These are phyloP conservation scores for Macrocentrus cingulum DNA, from an alignment of 1,140 invertebrate genomes.

Conservation along the genomic window DNA sequence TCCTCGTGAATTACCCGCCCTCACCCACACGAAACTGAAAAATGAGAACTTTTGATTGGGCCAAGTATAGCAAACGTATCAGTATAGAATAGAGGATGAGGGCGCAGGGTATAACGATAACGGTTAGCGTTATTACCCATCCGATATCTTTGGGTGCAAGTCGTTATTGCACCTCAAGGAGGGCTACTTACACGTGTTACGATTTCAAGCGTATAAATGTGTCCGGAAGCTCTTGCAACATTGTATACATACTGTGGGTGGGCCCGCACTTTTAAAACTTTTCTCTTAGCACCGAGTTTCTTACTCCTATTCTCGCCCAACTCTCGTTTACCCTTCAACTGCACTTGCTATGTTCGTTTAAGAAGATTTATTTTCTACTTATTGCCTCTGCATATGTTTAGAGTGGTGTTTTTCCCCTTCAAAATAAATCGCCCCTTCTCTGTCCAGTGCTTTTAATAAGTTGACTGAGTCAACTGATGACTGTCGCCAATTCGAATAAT, in stretches of 20 bases:
- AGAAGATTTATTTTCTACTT: background rate
- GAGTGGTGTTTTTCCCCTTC: background rate
- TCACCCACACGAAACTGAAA: background rate
- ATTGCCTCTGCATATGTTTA: background rate
- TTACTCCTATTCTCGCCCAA: too few species aligned
- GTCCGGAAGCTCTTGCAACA: background rate
- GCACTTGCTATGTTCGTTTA: too few species aligned
- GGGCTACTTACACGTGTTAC: slow-evolving; percentile 8
- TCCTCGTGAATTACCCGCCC: too few species aligned
- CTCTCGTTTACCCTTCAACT: too few species aligned
- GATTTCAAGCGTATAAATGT: slow-evolving; percentile 14
- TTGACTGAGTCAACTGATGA: too few species aligned
- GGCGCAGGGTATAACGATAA: slow-evolving; percentile 37
- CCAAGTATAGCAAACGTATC: too few species aligned
- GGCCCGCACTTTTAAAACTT: background rate
- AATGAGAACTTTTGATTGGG: slow-evolving; percentile 34
- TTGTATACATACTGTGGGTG: background rate
- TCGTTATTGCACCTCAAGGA: slow-evolving; percentile 33
- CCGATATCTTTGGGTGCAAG: slow-evolving; percentile 28
- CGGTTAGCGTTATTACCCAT: slow-evolving; percentile 41
- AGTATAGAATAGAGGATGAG: too few species aligned
- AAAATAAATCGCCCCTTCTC: background rate
- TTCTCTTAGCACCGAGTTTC: too few species aligned
- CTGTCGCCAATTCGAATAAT: too few species aligned
- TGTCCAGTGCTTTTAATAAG: too few species aligned